phyloP scores from a whole-genome alignment of 2,888 invertebrate genomes.

The Phyllotreta striolata region DNA sequence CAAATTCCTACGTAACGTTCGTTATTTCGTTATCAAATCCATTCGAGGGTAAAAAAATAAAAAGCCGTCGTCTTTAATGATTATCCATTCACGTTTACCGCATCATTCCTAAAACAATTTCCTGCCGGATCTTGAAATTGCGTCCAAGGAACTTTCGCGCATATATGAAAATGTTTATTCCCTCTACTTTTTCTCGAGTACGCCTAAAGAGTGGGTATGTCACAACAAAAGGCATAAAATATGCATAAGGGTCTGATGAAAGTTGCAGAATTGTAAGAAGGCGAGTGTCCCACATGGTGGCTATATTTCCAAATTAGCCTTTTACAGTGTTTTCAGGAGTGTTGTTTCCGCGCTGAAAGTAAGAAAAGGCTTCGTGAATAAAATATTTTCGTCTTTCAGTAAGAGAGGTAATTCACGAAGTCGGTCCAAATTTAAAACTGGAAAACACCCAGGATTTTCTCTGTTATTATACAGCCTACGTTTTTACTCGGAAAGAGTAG shows the following conservation, averaged over 20 bases:
- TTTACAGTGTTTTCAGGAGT: slow-evolving; percentile 6
- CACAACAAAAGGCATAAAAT: slow-evolving; percentile 9
- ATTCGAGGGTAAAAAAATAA: too few species aligned
- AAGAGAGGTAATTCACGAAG: slow-evolving; percentile 13
- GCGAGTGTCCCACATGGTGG: slow-evolving; percentile 9
- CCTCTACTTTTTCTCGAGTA: slow-evolving; percentile 2
- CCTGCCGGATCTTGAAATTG: background rate
- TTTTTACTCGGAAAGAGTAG: background rate
- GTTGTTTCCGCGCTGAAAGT: slow-evolving; percentile 5
- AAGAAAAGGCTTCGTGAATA: slow-evolving; percentile 13
- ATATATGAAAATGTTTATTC: background rate
- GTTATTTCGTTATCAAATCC: too few species aligned
- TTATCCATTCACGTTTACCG: too few species aligned
- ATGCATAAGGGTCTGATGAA: slow-evolving; percentile 11
- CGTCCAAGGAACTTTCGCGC: background rate
- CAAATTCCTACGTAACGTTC: too few species aligned
- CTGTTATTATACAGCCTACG: background rate
- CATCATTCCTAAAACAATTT: background rate
- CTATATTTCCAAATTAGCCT: slow-evolving; percentile 16
- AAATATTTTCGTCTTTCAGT: slow-evolving; percentile 13
- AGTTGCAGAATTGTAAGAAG: slow-evolving; percentile 10
- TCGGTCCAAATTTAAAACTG: slow-evolving; percentile 2
- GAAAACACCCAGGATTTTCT: slow-evolving; percentile 5
- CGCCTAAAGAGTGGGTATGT: slow-evolving; percentile 11
- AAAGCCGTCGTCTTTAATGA: too few species aligned